Evolutionary conservation across 2,113 vertebrate species (phyloP), one percentile per base, ranked within the genome.

Genomic region (Eonycteris spelaea): DNA sequence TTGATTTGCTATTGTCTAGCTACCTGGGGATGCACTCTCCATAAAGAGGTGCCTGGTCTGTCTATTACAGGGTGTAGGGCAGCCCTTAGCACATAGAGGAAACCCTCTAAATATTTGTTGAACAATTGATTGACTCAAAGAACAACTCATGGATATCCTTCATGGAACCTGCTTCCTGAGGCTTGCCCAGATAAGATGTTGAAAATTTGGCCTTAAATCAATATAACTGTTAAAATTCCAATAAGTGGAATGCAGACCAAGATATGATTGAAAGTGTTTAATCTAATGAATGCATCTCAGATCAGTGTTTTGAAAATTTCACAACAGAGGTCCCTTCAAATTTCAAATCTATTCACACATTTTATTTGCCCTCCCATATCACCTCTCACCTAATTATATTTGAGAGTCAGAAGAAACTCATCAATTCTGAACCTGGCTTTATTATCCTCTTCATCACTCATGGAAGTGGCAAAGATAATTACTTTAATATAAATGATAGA

Each of bases 191-290:
- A 63, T 22, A 78, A 33, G 19, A 70, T 79, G 55, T 18, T 86
- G 57, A 82, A 57, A 35, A 70, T 65, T 45, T 95, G 33, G 26
- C 24, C 45, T 53, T 61, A 80, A 91, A 65, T 91, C 63, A 89
- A 78, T 43, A 48, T 43, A 67, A 78, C 30, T 78, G 26, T 15
- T 43, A 86, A 82, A 82, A 85, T 94, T 80, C 61, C 30, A 74
- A 95, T 24, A 94, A 51, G 22, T 80, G 48, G 40, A 87, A 87
- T 24, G 10, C 90, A 70, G 22, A 87, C 70, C 24, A 38, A 91
- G 35, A 92, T 90, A 85, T 11, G 35, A 28, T 35, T 85, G 86
- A 65, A 94, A 26, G n/a, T 96, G 9, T 88, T 95, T 96, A 71
- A 84, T 55, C 55, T 92, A 88, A 78, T 80, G 33, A 80, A 85